These are phyloP conservation scores for Drosophila trapezifrons DNA, from an alignment of 1,140 invertebrate genomes.

Conservation along the genomic window DNA sequence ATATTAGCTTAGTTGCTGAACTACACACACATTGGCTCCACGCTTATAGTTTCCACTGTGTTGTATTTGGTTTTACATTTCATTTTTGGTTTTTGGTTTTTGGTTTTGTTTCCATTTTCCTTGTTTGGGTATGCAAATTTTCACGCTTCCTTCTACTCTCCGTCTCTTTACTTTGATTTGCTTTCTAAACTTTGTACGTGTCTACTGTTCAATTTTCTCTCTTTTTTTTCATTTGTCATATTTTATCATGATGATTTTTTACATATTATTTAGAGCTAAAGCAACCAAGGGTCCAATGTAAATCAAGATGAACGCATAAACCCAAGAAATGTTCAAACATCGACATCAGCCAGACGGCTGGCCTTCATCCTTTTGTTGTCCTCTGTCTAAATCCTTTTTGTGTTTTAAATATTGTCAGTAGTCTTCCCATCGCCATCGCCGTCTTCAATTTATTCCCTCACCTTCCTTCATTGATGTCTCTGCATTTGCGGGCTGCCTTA, in stretches of 20 bases:
- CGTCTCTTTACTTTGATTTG: conserved; percentile 59
- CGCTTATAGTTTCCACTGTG: conserved; percentile 25
- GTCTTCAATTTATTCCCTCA: conserved; percentile 48
- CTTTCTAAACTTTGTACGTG: conserved; percentile 72
- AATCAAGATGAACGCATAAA: conserved; percentile 35
- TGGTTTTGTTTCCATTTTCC: conserved; percentile 52
- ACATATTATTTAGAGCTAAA: conserved; percentile 69
- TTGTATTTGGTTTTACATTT: conserved; percentile 37
- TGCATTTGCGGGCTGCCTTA: conserved; percentile 47
- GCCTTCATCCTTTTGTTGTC: conserved; percentile 22
- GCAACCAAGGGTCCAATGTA: conserved; percentile 55
- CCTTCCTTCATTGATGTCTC: conserved; percentile 25
- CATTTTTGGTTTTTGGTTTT: conserved; percentile 26
- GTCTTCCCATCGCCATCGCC: conserved; percentile 51
- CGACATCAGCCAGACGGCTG: conserved; percentile 45
- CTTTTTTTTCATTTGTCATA: conserved; percentile 20
- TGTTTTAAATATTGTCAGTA: conserved; percentile 79
- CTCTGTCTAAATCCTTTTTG: conserved; percentile 43
- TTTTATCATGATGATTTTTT: conserved; percentile 62
- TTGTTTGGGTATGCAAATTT: conserved; percentile 77
- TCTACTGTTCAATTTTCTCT: conserved; percentile 58
- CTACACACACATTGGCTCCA: conserved; percentile 42
- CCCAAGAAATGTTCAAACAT: conserved; percentile 19
- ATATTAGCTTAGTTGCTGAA: conserved; percentile 79
- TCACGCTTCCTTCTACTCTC: conserved; percentile 49